Conservation (phyloP, 2,113 vertebrate genomes). For the Gambusia holbrooki region DNA sequence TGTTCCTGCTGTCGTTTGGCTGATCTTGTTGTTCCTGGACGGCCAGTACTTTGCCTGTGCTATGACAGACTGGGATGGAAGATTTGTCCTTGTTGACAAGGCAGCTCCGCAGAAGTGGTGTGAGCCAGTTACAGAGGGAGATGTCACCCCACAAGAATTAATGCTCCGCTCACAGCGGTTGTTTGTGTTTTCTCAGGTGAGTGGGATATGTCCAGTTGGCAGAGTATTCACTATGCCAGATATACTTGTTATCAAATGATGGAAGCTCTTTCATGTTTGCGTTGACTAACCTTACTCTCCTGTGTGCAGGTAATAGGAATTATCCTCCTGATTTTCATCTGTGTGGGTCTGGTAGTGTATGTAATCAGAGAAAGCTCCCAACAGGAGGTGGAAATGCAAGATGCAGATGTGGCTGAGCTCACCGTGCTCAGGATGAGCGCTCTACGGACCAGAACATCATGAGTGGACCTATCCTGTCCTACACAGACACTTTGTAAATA, state of each 20-base stretch:
- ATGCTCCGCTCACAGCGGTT: slow-evolving; percentile 79
- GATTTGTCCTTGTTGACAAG: slow-evolving; percentile 78
- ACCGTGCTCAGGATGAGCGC: slow-evolving; percentile 75
- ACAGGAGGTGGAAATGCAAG: slow-evolving; percentile 72
- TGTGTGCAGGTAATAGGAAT: slow-evolving; percentile 78
- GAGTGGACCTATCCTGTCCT: slow-evolving; percentile 50
- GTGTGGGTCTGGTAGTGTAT: slow-evolving; percentile 79
- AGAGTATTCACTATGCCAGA: not conserved
- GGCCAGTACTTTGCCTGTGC: slow-evolving; percentile 81
- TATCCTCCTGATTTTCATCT: slow-evolving; percentile 79
- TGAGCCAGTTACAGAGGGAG: slow-evolving; percentile 73
- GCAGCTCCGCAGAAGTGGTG: slow-evolving; percentile 81
- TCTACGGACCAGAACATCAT: slow-evolving; percentile 69
- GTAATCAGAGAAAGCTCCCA: slow-evolving; percentile 79
- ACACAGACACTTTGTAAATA: slow-evolving; percentile 57
- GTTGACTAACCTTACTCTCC: slow-evolving; percentile 39
- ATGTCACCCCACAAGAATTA: slow-evolving; percentile 70
- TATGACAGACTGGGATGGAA: slow-evolving; percentile 80
- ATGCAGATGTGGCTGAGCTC: slow-evolving; percentile 75
- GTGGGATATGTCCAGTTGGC: slow-evolving; percentile 22
- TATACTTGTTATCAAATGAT: not conserved
- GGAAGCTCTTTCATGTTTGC: not conserved
- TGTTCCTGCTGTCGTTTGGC: slow-evolving; percentile 78
- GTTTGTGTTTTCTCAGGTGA: slow-evolving; percentile 80
- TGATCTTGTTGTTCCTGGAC: slow-evolving; percentile 81